Evolutionary conservation across 37 sponge, comb jelly and placozoan genomes (phyloP).

Genomic region (Haliclona indistincta): DNA sequence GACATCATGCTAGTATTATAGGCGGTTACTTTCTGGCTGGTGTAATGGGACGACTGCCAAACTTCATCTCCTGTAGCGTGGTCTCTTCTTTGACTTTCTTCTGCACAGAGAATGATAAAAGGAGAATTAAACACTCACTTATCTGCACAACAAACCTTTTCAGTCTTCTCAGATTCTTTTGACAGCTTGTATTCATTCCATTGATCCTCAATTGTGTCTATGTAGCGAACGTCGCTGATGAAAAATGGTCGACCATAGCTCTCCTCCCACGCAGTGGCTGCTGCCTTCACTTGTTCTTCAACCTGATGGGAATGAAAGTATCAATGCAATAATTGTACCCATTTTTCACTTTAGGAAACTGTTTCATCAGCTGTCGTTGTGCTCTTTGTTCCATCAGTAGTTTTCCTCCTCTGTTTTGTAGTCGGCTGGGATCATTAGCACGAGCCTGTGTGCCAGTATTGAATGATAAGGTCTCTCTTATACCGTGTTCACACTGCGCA

Average conservation of each 20-base stretch:
- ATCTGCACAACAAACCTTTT: slow-evolving; percentile 33
- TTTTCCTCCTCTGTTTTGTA: slow-evolving; percentile 82
- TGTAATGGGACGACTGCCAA: slow-evolving; percentile 65
- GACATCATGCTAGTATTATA: not conserved
- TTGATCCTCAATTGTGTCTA: slow-evolving; percentile 65
- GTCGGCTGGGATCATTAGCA: slow-evolving; percentile 66
- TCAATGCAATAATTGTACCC: not conserved
- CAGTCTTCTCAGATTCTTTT: slow-evolving; percentile 57
- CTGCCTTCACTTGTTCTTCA: slow-evolving; percentile 53
- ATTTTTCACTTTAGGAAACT: slow-evolving; percentile 59
- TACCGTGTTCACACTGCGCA: no score
- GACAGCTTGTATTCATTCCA: slow-evolving; percentile 35
- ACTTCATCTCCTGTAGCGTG: slow-evolving; percentile 66
- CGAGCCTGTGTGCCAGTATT: not conserved
- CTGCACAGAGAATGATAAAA: slow-evolving; percentile 23
- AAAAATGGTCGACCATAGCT: slow-evolving; percentile 52
- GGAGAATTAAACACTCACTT: not conserved
- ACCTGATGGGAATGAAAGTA: slow-evolving; percentile 10
- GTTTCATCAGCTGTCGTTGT: slow-evolving; percentile 65
- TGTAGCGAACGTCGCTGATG: slow-evolving; percentile 54
- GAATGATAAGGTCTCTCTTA: no score
- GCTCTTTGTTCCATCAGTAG: slow-evolving; percentile 78
- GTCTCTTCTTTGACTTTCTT: slow-evolving; percentile 58
- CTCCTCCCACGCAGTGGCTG: slow-evolving; percentile 66
- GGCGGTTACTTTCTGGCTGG: slow-evolving; percentile 41